Conservation (phyloP, 2,113 vertebrate species). For the Gallinago undulata region DNA sequence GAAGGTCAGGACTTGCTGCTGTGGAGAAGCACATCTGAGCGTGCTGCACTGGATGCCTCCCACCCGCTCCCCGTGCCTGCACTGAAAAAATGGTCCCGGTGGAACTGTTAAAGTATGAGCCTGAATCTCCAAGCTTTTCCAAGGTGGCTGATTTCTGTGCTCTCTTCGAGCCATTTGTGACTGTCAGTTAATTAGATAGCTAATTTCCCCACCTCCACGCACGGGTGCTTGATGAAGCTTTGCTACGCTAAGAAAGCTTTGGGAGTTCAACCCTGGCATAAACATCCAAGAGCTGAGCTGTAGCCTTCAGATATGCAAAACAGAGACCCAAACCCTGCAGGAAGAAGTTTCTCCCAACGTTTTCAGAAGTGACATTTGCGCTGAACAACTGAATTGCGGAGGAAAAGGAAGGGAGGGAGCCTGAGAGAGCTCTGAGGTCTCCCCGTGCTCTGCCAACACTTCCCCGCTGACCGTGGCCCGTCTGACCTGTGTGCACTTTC, state of each 20-base stretch:
- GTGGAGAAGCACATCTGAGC: neutral
- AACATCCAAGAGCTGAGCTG: neutral
- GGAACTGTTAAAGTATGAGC: neutral
- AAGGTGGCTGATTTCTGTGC: neutral
- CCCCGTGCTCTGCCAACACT: neutral
- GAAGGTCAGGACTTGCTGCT: neutral
- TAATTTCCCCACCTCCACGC: neutral
- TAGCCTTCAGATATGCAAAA: neutral
- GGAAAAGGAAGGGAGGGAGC: neutral
- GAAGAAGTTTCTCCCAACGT: neutral
- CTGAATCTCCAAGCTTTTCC: neutral
- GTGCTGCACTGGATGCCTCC: neutral
- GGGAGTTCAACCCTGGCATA: neutral
- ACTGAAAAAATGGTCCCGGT: neutral
- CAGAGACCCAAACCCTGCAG: neutral
- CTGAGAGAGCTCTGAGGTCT: neutral
- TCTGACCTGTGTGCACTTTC: neutral
- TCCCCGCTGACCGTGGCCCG: neutral
- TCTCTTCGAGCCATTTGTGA: neutral
- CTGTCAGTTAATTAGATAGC: neutral
- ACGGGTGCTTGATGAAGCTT: neutral
- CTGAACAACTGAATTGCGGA: neutral
- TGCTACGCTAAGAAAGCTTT: neutral
- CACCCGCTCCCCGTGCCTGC: rapidly evolving
- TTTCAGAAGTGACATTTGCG: neutral